These are phyloP conservation scores for Maccullochella peelii DNA, from an alignment of 2,113 vertebrate genomes.

Conservation along the genomic window DNA sequence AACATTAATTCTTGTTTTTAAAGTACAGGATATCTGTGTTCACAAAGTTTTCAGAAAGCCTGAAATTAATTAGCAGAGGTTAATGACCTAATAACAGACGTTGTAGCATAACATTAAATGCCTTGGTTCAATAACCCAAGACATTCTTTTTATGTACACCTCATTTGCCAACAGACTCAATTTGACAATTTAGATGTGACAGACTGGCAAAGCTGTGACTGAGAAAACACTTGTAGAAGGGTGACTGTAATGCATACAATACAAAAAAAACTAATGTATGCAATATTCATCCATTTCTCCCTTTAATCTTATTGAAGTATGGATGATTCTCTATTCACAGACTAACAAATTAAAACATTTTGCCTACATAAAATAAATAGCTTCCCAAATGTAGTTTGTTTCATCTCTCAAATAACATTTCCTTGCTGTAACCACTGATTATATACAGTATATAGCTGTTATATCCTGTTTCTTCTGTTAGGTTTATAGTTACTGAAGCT, in stretches of 20 bases:
- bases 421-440: not conserved
- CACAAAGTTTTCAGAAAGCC: slow-evolving; percentile 15
- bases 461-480: not conserved
- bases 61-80: slow-evolving; percentile 47
- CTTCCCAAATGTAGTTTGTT: not conserved
- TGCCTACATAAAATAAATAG: not conserved
- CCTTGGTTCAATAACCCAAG: not conserved
- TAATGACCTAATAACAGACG: slow-evolving; percentile 47
- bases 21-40: slow-evolving; percentile 11
- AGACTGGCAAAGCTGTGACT: not conserved
- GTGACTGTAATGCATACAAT: not conserved
- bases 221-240: not conserved
- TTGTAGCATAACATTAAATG: slow-evolving; percentile 22
- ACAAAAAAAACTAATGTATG: not conserved
- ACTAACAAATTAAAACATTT: not conserved
- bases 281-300: not conserved
- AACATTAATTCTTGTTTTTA: slow-evolving; percentile 25
- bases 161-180: not conserved
- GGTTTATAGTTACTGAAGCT: not conserved
- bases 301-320: not conserved
- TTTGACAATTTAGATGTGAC: not conserved
- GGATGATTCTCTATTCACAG: not conserved
- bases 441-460: not conserved
- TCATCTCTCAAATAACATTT: not conserved
- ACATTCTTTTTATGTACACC: slow-evolving; percentile 4